phyloP scores from a whole-genome alignment of 1,140 invertebrate species.

The Temnothorax curvispinosus region DNA sequence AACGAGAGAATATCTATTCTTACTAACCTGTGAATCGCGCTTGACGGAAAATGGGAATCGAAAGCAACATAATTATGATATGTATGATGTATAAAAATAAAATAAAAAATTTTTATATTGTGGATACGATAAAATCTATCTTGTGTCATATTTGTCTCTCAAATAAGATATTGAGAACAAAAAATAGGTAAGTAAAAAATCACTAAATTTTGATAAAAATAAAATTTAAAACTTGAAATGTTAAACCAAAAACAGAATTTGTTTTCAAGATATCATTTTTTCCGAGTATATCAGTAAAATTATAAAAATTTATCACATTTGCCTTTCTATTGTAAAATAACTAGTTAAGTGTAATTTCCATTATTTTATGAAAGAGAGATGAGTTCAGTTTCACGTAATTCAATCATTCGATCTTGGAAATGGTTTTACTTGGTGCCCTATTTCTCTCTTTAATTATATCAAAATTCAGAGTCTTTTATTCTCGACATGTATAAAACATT shows the following conservation, averaged over 20 bases:
- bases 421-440: not conserved
- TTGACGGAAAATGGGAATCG: not conserved
- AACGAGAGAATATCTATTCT: constrained; percentile 4
- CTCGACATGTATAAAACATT: not conserved
- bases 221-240: not conserved
- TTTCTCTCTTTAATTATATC: not conserved
- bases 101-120: not conserved
- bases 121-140: not conserved
- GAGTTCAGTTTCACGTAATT: not conserved
- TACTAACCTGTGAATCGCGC: not conserved
- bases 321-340: not conserved
- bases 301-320: not conserved
- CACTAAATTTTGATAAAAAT: not conserved
- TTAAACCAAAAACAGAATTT: not conserved
- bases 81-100: not conserved
- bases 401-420: not conserved
- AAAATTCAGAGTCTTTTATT: not conserved
- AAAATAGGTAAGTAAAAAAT: not conserved
- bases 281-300: not conserved
- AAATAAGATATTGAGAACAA: not conserved
- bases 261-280: not conserved
- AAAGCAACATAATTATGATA: not conserved
- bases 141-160: not conserved
- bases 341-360: not conserved
- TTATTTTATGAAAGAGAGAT: not conserved